Conservation (phyloP, 2,113 vertebrate species). For the Centropus unirufus region DNA sequence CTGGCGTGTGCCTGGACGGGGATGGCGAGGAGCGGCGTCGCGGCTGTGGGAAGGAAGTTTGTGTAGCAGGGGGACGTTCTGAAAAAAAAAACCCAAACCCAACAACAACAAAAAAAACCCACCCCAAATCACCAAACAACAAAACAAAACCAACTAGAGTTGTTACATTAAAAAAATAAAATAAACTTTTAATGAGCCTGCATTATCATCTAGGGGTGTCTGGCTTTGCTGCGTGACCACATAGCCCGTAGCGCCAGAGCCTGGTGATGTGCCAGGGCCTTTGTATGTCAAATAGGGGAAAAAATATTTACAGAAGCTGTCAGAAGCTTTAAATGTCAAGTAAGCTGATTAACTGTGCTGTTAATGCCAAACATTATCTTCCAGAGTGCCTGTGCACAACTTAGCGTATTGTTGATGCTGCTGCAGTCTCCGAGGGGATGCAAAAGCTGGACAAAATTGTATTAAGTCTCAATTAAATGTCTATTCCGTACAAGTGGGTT, state of each 20-base stretch:
- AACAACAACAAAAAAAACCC: no score
- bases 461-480: not conserved
- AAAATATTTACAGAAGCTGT: not conserved
- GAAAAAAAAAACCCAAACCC: not conserved
- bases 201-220: not conserved
- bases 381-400: rapidly evolving
- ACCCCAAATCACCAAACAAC: no score
- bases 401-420: not conserved
- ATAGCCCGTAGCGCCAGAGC: not conserved
- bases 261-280: not conserved
- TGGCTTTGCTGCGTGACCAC: not conserved
- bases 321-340: not conserved
- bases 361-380: not conserved
- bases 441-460: not conserved
- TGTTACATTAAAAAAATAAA: not conserved
- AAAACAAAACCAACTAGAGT: not conserved
- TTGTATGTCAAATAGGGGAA: rapidly evolving
- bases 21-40: rapidly evolving
- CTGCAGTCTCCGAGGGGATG: not conserved
- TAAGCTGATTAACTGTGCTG: not conserved
- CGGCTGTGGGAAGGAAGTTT: not conserved
- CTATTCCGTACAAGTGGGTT: not conserved
- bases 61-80: no score
- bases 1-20: no score
- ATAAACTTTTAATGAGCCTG: not conserved